Base-by-base conservation (phyloP, 1,140 invertebrate genomes). In the Alviniconcha marisindica region DNA sequence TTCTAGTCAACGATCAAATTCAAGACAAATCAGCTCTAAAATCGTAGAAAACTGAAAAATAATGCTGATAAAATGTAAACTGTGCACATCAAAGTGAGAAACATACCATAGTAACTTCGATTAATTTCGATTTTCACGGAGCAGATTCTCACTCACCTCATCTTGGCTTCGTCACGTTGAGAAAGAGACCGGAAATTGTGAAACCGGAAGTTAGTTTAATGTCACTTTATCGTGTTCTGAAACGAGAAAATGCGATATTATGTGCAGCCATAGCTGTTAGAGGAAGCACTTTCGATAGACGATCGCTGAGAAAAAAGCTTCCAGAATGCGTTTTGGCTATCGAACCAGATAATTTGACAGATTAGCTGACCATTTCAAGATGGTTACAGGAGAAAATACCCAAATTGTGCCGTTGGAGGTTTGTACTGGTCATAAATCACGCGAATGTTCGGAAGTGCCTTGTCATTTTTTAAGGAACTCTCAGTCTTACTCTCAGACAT, bases 331-430 rank as follows among this genome's bases (percentile, higher is more conserved):
- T 31, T 44, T 80, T 28, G 36, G 28, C 21, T 21, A 80, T 15
- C 54, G 18, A 80, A 42, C n/a, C 18, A 40, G 21, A 80, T 80
- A 66, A 31, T 42, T 48, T 69, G 18, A 31, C 56, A 38, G 44
- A 56, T 56, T 7, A 66, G 28, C 3, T 42, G 31, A 28, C 12
- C 60, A 60, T 24, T 69, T 14, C 10, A 88, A 84, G 54, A 91
- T 91, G 90, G 90, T 90, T 63, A 87, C 87, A 76, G 90, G 88
- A 28, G 89, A 89, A 80, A 90, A 89, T 77, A 87, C 87, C 18
- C 88, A 90, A 83, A 82, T 91, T 82, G 88, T 91, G 15, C 88
- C 89, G 33, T 76, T 85, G 2, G 90, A 91, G 88, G 90, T 91
- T 79, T 82, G 86, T 79, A 79, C 36, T 7, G 18, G 24, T 14